Conservation (phyloP, 2,797 vertebrate genomes). For the Gymnoscopelus microlampas region DNA sequence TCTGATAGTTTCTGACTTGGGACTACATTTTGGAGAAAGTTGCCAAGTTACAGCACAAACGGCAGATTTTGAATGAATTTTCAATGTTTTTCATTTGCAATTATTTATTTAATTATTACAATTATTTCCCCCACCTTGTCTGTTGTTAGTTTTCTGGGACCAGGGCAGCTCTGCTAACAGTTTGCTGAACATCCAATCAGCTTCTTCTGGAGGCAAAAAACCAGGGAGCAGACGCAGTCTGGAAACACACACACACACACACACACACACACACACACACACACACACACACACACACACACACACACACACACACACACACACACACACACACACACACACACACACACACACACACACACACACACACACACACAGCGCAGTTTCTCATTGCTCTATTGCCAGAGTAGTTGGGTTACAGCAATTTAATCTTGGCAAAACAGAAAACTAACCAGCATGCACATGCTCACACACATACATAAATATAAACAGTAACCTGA, state of each 20-base stretch:
- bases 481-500: too few species aligned
- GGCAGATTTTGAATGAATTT: too few species aligned
- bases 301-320: constrained; percentile 20
- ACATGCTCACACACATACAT: too few species aligned
- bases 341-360: constrained; percentile 16
- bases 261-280: constrained; percentile 16
- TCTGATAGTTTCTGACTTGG: too few species aligned
- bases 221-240: constrained; percentile 86
- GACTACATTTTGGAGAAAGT: too few species aligned
- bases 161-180: constrained; percentile 90
- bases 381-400: background rate
- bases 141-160: constrained; percentile 90
- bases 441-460: background rate
- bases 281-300: background rate
- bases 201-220: constrained; percentile 87
- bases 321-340: background rate
- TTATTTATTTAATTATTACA: too few species aligned
- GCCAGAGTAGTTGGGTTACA: constrained; percentile 22
- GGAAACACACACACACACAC: constrained; percentile 5
- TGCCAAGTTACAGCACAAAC: too few species aligned
- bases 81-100: too few species aligned
- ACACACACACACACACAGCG: constrained; percentile 2
- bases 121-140: constrained; percentile 67
- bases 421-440: constrained; percentile 19
- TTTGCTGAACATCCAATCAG: constrained; percentile 90